Conservation (phyloP, 2,113 vertebrate genomes). For the Harpagus bidentatus region DNA sequence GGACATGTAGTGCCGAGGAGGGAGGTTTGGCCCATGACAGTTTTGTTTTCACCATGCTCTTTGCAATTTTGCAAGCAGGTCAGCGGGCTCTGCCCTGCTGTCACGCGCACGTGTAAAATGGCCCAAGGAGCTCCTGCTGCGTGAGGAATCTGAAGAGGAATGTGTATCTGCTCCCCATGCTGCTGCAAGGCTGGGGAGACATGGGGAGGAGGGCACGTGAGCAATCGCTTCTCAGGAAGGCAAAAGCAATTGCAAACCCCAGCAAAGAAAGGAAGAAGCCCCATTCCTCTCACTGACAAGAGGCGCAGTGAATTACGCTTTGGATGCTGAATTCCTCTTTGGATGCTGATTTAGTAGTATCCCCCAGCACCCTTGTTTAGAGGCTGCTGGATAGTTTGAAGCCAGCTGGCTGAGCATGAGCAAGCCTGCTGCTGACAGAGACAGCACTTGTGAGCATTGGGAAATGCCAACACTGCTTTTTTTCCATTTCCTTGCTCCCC, state of each 20-base stretch:
- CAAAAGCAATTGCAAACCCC: background rate
- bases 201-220: background rate
- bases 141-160: background rate
- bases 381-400: background rate
- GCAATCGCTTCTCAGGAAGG: background rate
- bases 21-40: background rate
- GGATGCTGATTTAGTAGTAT: background rate
- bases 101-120: accelerated
- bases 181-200: background rate
- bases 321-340: background rate
- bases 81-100: background rate
- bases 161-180: background rate
- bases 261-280: background rate
- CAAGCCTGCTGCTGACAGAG: background rate
- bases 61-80: background rate
- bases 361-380: background rate
- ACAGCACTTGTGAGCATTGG: background rate
- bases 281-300: background rate
- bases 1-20: background rate
- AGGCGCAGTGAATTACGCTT: background rate
- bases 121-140: background rate
- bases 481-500: background rate
- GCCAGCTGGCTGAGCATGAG: background rate
- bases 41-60: background rate
- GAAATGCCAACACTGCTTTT: background rate